Evolutionary conservation across 2,797 vertebrate genomes (phyloP).

Genomic region (Macropodus opercularis): DNA sequence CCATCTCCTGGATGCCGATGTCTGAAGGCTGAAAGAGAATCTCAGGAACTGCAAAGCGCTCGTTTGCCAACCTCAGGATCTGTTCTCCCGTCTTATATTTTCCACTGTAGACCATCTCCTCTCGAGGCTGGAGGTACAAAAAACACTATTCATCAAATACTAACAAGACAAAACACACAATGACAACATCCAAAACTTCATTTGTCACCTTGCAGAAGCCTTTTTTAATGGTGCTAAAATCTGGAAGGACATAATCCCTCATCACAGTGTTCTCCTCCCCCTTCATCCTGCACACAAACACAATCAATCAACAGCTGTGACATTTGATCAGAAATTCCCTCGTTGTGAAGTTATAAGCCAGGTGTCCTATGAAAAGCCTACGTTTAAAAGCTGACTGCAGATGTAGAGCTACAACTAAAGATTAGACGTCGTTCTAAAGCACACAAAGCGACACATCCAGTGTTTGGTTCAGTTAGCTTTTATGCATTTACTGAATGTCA

Average conservation of each 20-base stretch:
- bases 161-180: not conserved
- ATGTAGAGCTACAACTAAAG: not conserved
- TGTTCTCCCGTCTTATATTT: slow-evolving; percentile 98
- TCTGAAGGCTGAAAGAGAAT: slow-evolving; percentile 97
- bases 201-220: slow-evolving; percentile 93
- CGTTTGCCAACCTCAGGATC: slow-evolving; percentile 92
- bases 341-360: too few relatives aligned
- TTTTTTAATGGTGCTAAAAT: slow-evolving; percentile 98
- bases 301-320: not conserved
- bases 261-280: slow-evolving; percentile 93
- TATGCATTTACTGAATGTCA: too few relatives aligned
- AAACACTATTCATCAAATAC: not conserved
- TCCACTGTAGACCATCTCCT: slow-evolving; percentile 95
- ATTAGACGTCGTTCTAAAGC: too few relatives aligned
- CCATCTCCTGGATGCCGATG: slow-evolving; percentile 98
- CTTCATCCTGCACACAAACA: slow-evolving; percentile 84
- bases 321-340: not conserved
- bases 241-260: slow-evolving; percentile 96
- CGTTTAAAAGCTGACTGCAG: not conserved
- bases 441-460: too few relatives aligned
- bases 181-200: not conserved
- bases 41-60: slow-evolving; percentile 97
- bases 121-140: slow-evolving; percentile 83
- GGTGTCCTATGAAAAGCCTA: too few relatives aligned
- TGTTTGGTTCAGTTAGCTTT: too few relatives aligned